A percentile compares a stretch with the other conserved stretches of the same genome.
phyloP scores from a whole-genome alignment of 2,113 vertebrate genomes.

The Nettapus auritus region DNA sequence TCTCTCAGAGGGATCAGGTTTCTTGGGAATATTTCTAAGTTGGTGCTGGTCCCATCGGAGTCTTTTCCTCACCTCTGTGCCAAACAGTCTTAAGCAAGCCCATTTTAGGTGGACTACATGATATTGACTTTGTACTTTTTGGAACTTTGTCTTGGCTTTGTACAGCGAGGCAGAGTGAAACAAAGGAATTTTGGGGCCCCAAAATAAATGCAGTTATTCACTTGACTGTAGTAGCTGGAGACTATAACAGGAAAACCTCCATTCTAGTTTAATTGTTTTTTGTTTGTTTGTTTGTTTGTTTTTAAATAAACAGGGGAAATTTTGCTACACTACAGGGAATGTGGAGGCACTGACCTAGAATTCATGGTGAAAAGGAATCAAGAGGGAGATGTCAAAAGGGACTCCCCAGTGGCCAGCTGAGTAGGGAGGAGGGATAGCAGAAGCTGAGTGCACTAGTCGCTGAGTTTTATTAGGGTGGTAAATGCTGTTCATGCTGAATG shows the following conservation, averaged over 20 bases:
- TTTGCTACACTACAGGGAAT: background rate
- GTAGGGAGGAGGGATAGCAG: background rate
- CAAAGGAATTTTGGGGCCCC: background rate
- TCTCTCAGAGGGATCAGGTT: background rate
- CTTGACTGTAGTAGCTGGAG: background rate
- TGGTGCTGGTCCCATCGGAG: background rate
- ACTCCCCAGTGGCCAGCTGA: background rate
- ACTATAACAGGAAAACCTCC: background rate
- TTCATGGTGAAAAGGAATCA: background rate
- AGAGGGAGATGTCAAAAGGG: background rate
- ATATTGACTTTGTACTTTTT: background rate
- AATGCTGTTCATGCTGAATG: background rate
- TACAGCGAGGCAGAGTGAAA: background rate
- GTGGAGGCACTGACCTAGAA: background rate
- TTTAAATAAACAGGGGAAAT: background rate
- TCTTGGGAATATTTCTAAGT: background rate
- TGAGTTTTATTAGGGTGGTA: background rate
- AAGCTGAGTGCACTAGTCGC: background rate
- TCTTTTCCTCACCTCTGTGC: background rate
- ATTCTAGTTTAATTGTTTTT: background rate
- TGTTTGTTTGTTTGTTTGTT: background rate
- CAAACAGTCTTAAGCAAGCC: background rate
- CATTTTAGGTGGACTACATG: background rate
- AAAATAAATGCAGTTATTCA: background rate
- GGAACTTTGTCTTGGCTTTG: background rate